A percentile compares a stretch with the other conserved stretches of the same genome.
Evolutionary conservation across 1,140 invertebrate species (phyloP).

Genomic region (Drosophila lini): DNA sequence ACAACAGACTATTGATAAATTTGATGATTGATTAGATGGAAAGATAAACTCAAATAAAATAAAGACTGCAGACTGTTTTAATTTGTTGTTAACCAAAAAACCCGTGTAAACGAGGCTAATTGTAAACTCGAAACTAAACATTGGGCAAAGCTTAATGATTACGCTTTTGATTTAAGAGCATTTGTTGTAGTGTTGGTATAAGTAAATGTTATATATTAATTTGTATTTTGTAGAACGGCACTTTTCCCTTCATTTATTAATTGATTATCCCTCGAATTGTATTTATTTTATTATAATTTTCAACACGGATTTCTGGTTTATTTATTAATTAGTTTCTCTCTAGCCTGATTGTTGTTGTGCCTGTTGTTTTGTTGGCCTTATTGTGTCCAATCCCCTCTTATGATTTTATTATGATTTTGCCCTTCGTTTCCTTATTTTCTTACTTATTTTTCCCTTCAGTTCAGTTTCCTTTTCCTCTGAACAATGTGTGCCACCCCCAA

Average conservation of each 20-base stretch:
- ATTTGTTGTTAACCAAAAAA: constrained; percentile 59
- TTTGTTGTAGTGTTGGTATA: constrained; percentile 61
- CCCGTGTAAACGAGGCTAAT: constrained; percentile 38
- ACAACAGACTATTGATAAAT: constrained; percentile 51
- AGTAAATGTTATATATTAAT: constrained; percentile 58
- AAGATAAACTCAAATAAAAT: constrained; percentile 65
- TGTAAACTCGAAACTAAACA: constrained; percentile 22
- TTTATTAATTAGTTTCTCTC: constrained; percentile 51
- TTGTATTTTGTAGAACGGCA: constrained; percentile 80
- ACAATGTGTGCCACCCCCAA: constrained; percentile 13
- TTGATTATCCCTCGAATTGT: constrained; percentile 9
- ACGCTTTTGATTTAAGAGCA: constrained; percentile 61
- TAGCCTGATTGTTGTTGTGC: constrained; percentile 70
- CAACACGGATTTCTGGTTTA: constrained; percentile 45
- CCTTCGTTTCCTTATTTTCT: constrained; percentile 1
- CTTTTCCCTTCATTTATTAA: constrained; percentile 41
- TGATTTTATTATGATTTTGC: constrained; percentile 46
- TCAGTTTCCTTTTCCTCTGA: constrained; percentile 6
- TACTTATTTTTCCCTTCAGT: neutral
- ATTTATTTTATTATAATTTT: constrained; percentile 15
- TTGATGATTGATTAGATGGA: constrained; percentile 39
- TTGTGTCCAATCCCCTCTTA: neutral
- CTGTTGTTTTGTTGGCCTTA: constrained; percentile 57
- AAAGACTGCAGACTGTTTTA: constrained; percentile 76
- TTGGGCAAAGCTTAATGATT: constrained; percentile 28